Conservation (phyloP, 2,113 vertebrate species). For the Microtus oregoni region DNA sequence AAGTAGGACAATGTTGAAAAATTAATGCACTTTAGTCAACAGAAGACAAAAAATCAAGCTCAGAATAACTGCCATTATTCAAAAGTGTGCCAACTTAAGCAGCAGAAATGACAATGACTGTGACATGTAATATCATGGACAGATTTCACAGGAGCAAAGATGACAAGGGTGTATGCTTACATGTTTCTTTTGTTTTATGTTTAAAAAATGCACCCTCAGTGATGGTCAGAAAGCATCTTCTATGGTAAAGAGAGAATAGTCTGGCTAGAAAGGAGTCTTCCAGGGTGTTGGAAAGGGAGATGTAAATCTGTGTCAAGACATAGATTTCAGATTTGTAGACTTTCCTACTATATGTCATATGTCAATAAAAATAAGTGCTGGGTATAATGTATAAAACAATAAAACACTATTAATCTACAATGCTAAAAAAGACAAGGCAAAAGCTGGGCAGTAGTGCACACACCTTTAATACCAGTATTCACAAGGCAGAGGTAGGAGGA, state of each 20-base stretch:
- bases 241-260: not conserved
- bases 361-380: not conserved
- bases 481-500: not conserved
- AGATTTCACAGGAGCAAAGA: not conserved
- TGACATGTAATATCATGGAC: not conserved
- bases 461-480: not conserved
- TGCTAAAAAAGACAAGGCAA: conserved; percentile 43
- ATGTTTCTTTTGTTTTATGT: not conserved
- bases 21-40: not conserved
- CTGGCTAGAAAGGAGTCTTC: not conserved
- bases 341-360: not conserved
- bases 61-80: not conserved
- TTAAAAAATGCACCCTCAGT: conserved; percentile 2
- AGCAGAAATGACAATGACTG: not conserved
- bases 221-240: conserved; percentile 3
- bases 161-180: not conserved
- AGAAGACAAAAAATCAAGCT: conserved; percentile 5
- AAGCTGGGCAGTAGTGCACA: not conserved
- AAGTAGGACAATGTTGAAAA: conserved; percentile 50
- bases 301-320: conserved; percentile 17
- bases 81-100: not conserved
- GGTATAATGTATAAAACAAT: conserved; percentile 21
- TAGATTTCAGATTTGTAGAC: conserved; percentile 9
- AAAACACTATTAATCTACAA: conserved; percentile 12
- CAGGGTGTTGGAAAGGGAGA: not conserved